Evolutionary conservation across 2,113 vertebrate species (phyloP), one percentile per base, ranked within the genome.

Genomic region (Phaethon lepturus): DNA sequence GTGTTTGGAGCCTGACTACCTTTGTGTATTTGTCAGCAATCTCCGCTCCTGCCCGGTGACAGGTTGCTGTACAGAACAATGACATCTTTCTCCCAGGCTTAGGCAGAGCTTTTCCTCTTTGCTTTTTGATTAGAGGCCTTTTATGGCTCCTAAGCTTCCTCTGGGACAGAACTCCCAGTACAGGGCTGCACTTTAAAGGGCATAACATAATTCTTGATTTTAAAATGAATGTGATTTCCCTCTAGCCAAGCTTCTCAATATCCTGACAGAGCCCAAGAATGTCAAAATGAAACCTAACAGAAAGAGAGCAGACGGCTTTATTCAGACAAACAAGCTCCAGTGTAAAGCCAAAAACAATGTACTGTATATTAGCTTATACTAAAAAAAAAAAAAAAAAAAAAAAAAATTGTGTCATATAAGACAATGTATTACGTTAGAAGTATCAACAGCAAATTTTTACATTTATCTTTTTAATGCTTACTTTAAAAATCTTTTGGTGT

Each of bases 191-290:
- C 64, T 88, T 94, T 81, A 91, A 95, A 88, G 72, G 47, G 42
- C 52, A 68, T 59, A 72, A 77, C 15, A 68, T 75, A 91, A 72
- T 94, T 94, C 60, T 78, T 91, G 44, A 49, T 89, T 94, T 94
- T 87, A 78, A 88, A 95, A 49, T 0, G 28, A 89, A 75, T 31
- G 35, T 29, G 38, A 67, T 95, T 95, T 94, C 79, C 76, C 64
- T 81, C 64, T 72, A 93, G 92, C 59, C 60, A 91, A 80, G 89
- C 59, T 91, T 96, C 71, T 77, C 73, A 88, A 67, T 72, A 94
- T 50, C 76, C 60, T 92, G 56, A 83, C 76, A 78, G 33, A 89
- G 35, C 18, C 38, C 17, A 44, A 64, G 60, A 56, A 87, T 49
- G 40, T 72, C 73, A 86, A 91, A 94, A 84, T 52, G 59, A 87